phyloP scores from a whole-genome alignment of 2,888 invertebrate genomes.

The Drosophila mercatorum region DNA sequence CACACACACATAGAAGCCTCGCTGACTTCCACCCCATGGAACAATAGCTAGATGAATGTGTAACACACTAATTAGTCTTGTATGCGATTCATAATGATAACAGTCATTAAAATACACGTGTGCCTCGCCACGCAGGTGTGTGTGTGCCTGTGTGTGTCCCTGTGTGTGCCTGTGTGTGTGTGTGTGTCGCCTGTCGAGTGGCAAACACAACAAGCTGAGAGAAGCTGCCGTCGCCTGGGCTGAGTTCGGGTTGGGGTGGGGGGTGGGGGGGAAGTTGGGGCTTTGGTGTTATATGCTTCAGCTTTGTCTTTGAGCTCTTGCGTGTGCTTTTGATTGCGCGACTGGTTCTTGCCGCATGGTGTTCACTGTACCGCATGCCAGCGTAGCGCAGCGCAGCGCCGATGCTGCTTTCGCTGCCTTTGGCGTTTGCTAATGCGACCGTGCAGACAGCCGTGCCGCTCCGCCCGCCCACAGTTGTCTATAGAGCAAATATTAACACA shows the following conservation, averaged over 20 bases:
- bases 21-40: conserved; percentile 28
- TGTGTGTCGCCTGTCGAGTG: conserved; percentile 29
- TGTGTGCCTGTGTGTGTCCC: conserved; percentile 22
- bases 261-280: neutral
- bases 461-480: neutral
- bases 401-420: conserved; percentile 46
- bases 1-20: neutral
- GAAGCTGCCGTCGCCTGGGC: conserved; percentile 1
- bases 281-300: neutral
- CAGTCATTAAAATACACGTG: conserved; percentile 72
- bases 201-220: conserved; percentile 24
- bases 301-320: conserved; percentile 13
- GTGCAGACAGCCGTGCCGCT: conserved; percentile 13
- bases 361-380: conserved; percentile 14
- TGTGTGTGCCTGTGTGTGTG: conserved; percentile 24
- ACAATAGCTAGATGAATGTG: conserved; percentile 73
- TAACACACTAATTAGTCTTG: conserved; percentile 78
- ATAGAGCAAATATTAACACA: conserved; percentile 36
- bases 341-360: conserved; percentile 24
- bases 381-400: neutral
- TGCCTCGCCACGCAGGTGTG: conserved; percentile 15
- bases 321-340: conserved; percentile 20
- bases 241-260: no score
- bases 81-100: conserved; percentile 81
- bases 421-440: conserved; percentile 56